Base-by-base conservation (phyloP, 2,888 invertebrate genomes). In the Standfussiana lucernea region DNA sequence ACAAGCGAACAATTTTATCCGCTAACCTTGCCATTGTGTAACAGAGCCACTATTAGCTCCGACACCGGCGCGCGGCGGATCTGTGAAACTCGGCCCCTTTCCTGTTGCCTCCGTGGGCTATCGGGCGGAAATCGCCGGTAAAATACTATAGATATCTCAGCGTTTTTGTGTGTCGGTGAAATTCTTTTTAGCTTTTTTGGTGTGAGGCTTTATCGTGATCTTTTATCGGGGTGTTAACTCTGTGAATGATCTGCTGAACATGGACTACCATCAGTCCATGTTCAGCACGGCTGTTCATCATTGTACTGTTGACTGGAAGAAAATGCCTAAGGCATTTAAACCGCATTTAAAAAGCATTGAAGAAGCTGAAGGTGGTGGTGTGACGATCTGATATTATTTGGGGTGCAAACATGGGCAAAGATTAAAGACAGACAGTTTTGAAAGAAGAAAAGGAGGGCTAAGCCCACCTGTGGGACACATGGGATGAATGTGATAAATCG, bases 21-120 rank as follows among this genome's bases (percentile, higher is more conserved):
- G 62, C 53, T 24, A 70, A 73, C 69, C 70, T 82, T 56, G 70
- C 50, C 61, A 64, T 45, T 70, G 83, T 62, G 62, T 77, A 67
- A 61, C 67, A 32, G 35, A 64, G 56, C 35, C 45, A 77, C 61
- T 69, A 56, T 82, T 69, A 69, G 65, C 82, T 53, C 24, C 69
- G 28, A 53, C 45, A 53, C 10, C 10, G 59, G 40, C 80, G 81
- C 65, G 47, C 10, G 59, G 40, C 80, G 81, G 65, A 53, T 72
- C 69, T 69, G 66, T 50, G 42, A 35, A 47, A 62, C 67, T 59
- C 62, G 62, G 67, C 70, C 70, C 67, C 70, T 82, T 82, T 64
- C 70, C 78, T 70, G 78, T 64, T 40, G 32, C 40, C 64, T n/a
- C 71, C 56, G 72, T 64, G n/a, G 47, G 56, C 40, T 62, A 56